Base-by-base conservation (phyloP, 2,113 vertebrate species). In the Suncus etruscus region DNA sequence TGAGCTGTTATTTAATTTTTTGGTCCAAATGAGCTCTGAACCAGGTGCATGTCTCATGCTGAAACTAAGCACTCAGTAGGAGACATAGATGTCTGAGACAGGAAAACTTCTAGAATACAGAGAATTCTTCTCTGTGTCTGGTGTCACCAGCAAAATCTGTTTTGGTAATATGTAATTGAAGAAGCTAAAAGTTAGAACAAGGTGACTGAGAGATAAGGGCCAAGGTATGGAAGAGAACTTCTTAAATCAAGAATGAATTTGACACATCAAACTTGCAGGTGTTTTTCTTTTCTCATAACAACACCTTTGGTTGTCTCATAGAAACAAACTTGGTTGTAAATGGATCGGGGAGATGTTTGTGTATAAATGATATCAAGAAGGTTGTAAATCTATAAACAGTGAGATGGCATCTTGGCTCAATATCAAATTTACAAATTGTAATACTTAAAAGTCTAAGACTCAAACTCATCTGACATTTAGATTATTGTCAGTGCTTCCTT, bases 1-100 rank as follows among this genome's bases (percentile, higher is more conserved):
- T 58, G 54, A 58, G 54, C 54, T 58, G 16, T 58, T 14, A 58
- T 58, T 58, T 58, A 15, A 58, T 61, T 61, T 15, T 22, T 61
- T 20, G 7, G 58, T 22, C 18, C 58, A 61, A 93, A 81, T 61
- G 81, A 92, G 65, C 39, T 86, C 18, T 77, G 70, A 78, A 82
- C 8, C 16, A 77, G 78, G 68, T 18, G 5, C 32, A 51, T 72
- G 54, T 65, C 50, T 70, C 31, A 8, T 48, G 39, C 12, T 58
- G 32, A 81, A 78, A 72, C 69, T 0, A 83, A 47, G 25, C 70
- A 32, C 32, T 51, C 58, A 51, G 27, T 31, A 87, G 58, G 65
- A 50, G 29, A 58, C 74, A 65, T 61, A 48, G 83, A 18, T n/a
- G n/a, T 0, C 84, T 15, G 70, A 89, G 77, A 31, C 29, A 29